Evolutionary conservation across 2,888 invertebrate species (phyloP), one percentile per base, ranked within the genome.

Genomic region (Dusona sp.): DNA sequence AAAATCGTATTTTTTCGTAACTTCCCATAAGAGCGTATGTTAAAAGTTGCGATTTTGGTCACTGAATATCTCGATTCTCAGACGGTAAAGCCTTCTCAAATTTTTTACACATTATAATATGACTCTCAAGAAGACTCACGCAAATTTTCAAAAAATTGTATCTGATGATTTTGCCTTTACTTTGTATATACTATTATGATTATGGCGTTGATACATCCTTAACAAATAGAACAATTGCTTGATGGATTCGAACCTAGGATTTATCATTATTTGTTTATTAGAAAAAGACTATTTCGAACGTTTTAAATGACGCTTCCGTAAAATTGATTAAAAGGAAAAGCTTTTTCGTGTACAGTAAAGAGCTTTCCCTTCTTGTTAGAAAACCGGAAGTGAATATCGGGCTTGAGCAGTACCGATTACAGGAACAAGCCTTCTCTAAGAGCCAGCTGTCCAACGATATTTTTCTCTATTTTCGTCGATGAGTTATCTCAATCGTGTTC

Each of bases 401-500:
- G 42, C 25, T 45, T 73, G n/a, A 13, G 2, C 36, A 36, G 22
- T 36, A 33, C 25, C 25, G 79, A 79, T 79, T 22, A 29, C 38
- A n/a, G 25, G 64, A 70, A 70, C 51, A 22, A 29, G 45, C 9
- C 19, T n/a, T 36, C 51, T 54, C 51, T 54, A 48, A 54, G 73
- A 81, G 73, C 74, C 48, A 64, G 29, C 73, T 33, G 65, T 68
- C 29, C 25, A 36, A 51, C 33, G 36, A 79, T 82, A 78, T 79
- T 85, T 74, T 65, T 83, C 25, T 85, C 74, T 83, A 83, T 83
- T 83, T 75, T 83, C 45, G 68, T 85, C 68, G 68, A 64, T 70
- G 64, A 48, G 16, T 79, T 79, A 82, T 86, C 85, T 70, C 70
- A n/a, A 29, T 65, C 75, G 67, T 33, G 25, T 57, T 57, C 25